Percentiles rank a stretch among this genome's conserved stretches.
Evolutionary conservation across 2,113 vertebrate genomes (phyloP).

Genomic region (Rissa tridactyla): DNA sequence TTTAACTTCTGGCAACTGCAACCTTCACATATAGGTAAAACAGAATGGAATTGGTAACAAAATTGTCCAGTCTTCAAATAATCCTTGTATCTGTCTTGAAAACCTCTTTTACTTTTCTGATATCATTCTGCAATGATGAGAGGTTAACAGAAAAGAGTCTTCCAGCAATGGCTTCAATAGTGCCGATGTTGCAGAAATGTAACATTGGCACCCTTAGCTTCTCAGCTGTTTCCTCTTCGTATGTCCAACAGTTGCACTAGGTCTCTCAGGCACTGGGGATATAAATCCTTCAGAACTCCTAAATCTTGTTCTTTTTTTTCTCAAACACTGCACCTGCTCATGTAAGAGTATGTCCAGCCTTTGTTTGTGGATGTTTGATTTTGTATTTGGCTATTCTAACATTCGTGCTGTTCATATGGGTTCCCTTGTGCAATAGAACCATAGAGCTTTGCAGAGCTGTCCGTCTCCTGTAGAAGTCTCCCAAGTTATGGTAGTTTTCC

Average conservation of each 20-base stretch:
- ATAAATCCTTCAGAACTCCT: neutral
- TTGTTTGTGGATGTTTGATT: neutral
- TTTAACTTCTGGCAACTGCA: neutral
- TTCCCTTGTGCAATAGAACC: neutral
- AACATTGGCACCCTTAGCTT: accelerated
- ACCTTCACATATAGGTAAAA: neutral
- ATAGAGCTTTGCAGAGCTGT: neutral
- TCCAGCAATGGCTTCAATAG: neutral
- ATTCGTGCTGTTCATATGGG: accelerated
- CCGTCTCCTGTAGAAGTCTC: neutral
- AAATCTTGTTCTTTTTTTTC: neutral
- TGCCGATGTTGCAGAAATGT: neutral
- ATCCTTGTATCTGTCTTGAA: neutral
- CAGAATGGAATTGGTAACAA: neutral
- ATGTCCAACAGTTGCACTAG: neutral
- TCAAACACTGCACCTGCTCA: neutral
- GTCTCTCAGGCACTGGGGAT: neutral
- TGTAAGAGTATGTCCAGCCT: neutral
- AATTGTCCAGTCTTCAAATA: neutral
- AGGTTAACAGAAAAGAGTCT: neutral
- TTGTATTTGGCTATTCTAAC: neutral
- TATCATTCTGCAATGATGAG: neutral
- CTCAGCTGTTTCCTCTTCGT: accelerated
- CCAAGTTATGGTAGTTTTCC: accelerated
- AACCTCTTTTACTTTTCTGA: neutral